These are phyloP conservation scores for Catocala fraxini DNA, from an alignment of 2,888 invertebrate genomes.

Conservation along the genomic window DNA sequence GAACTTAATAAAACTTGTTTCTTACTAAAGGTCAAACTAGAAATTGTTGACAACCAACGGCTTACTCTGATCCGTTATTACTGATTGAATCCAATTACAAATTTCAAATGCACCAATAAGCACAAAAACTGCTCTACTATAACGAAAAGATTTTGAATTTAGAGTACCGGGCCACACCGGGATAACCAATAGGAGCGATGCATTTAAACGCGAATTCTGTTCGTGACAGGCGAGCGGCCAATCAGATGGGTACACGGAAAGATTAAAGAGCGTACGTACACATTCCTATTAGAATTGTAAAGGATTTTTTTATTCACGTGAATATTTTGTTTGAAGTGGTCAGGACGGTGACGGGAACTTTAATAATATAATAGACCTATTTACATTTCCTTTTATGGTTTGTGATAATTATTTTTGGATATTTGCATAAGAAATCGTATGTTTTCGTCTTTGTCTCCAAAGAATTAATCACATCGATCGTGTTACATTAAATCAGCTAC, in stretches of 20 bases:
- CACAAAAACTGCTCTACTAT: constrained; percentile 57
- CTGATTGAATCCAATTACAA: constrained; percentile 64
- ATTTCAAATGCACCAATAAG: constrained; percentile 65
- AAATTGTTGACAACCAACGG: constrained; percentile 29
- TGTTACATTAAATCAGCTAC: too few species aligned
- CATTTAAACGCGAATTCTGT: constrained; percentile 80
- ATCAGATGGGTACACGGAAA: constrained; percentile 77
- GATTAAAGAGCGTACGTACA: constrained; percentile 72
- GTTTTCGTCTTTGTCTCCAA: too few species aligned
- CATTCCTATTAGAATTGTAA: constrained; percentile 75
- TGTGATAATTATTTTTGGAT: neutral
- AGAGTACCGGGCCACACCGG: constrained; percentile 53
- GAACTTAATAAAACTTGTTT: constrained; percentile 29
- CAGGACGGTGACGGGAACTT: constrained; percentile 19
- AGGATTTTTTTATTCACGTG: constrained; percentile 61
- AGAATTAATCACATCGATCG: too few species aligned
- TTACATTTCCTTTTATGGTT: too few species aligned
- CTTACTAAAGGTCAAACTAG: constrained; percentile 45
- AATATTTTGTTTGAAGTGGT: constrained; percentile 47
- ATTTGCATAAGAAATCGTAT: too few species aligned
- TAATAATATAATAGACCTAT: constrained; percentile 1
- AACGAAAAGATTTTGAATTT: constrained; percentile 68
- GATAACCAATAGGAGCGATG: constrained; percentile 74
- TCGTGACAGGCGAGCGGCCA: constrained; percentile 81
- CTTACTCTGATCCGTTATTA: constrained; percentile 10